Evolutionary conservation across 2,113 vertebrate genomes (phyloP), one percentile per base, ranked within the genome.

Genomic region (Anser cygnoides): DNA sequence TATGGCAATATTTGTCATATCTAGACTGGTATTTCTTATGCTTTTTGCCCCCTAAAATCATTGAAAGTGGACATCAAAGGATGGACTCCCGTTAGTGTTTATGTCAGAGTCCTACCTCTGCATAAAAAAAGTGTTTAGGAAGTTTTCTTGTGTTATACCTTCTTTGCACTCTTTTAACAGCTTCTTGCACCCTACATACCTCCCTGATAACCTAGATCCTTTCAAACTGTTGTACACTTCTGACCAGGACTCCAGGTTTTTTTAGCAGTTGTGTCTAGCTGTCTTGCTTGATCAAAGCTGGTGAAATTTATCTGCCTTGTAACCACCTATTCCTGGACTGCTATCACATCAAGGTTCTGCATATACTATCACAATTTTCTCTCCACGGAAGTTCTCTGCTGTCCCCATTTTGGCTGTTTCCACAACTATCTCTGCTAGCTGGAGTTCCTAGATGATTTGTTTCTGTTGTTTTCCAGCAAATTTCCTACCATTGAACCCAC

Each of bases 141-240:
- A 62, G 11, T 2, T 11, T 81, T 3, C 22, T 58, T 80, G 29
- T 0, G 0, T 84, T 80, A 23, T 22, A 49, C 5, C 18, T 75
- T 76, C 39, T 81, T 28, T 57, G 6, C 6, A 13, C 7, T 55
- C 26, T 70, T 65, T 84, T n/a, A 87, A 57, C 19, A 57, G 9
- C 35, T 73, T 87, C 54, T 50, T 70, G 35, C 10, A 39, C 21
- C 12, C 22, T 62, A 39, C 22, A 6, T 54, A 62, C 49, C 17
- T 72, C 14, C 12, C 18, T 46, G 12, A 46, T 46, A 72, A 52
- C 23, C 37, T 77, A n/a, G 9, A 71, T 50, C 62, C 52, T 28
- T 37, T 63, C 33, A 49, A 26, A 67, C 1, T 70, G 6, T 44
- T 70, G 11, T 79, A 70, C 44, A 17, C 2, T 67, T 88, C 33